Base-by-base conservation (phyloP, 1,140 invertebrate species). In the Ostrea edulis region DNA sequence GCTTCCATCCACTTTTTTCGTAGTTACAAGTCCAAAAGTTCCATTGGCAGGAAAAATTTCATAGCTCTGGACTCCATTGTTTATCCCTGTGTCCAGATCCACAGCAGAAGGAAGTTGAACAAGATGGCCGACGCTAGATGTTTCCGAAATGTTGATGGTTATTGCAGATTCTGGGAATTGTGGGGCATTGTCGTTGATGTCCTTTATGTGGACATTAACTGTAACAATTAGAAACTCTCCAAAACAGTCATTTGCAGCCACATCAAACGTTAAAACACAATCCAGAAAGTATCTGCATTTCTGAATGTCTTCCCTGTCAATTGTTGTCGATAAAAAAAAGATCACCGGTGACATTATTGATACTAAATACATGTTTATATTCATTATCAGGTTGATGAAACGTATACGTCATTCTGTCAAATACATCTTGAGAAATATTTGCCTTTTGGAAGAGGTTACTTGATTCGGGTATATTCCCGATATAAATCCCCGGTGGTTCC, bases 171-270 rank as follows among this genome's bases (percentile, higher is more conserved):
- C 65, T 44, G 54, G 84, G 85, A 86, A 93, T 89, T 52, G 83
- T 58, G 93, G 92, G 1, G 86, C 71, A 90, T 93, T 91, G 83
- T 93, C 93, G 25, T 93, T 93, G 20, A 92, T 90, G 84, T 93
- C 93, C 17, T 84, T 55, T 17, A 99, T 98, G 55, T 95, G 95
- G 0, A 99, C 97, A 9, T 96, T 95, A 0, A 99, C 96, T 97
- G 93, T 98, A 98, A 54, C 96, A 95, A 7, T 96, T 96, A 35
- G 51, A 62, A 89, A 86, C 25, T 87, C 55, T 11, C 44, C 54
- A 14, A 17, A 35, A 22, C 52, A 82, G 7, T 17, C 8, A 29
- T 29, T 84, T 54, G 84, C 90, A 54, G 88, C 89, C 25, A 92
- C 89, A 62, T 91, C 90, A 14, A 93, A 88, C 11, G 85, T 77